Conservation (phyloP, 1,140 invertebrate genomes). For the Oncopeltus fasciatus region DNA sequence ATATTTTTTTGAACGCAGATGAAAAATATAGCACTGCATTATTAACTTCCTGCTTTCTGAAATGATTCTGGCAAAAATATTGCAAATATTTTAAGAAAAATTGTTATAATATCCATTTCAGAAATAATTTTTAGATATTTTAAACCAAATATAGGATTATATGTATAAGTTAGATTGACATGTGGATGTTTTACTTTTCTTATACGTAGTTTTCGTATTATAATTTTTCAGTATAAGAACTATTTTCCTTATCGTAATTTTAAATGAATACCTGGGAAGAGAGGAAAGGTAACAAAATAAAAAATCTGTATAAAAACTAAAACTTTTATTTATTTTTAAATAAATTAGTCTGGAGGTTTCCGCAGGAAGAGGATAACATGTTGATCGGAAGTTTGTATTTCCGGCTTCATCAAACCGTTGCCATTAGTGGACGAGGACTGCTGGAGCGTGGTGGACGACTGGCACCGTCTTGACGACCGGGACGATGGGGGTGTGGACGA, state of each 20-base stretch:
- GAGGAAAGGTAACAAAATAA: neutral
- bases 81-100: no score
- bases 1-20: no score
- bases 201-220: no score
- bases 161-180: no score
- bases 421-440: slow-evolving; percentile 26
- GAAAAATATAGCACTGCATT: no score
- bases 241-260: no score
- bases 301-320: neutral
- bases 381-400: neutral
- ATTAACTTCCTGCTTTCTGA: no score
- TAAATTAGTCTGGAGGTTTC: neutral
- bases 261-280: neutral
- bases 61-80: no score
- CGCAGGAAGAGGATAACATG: neutral
- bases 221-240: no score
- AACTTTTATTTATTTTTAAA: neutral
- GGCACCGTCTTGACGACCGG: slow-evolving; percentile 26
- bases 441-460: slow-evolving; percentile 24
- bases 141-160: no score
- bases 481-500: slow-evolving; percentile 30
- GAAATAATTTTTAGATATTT: neutral
- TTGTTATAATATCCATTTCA: no score
- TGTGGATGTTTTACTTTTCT: neutral
- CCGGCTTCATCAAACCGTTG: neutral